Conservation (phyloP, 2,113 vertebrate genomes). For the Tympanuchus pallidicinctus region DNA sequence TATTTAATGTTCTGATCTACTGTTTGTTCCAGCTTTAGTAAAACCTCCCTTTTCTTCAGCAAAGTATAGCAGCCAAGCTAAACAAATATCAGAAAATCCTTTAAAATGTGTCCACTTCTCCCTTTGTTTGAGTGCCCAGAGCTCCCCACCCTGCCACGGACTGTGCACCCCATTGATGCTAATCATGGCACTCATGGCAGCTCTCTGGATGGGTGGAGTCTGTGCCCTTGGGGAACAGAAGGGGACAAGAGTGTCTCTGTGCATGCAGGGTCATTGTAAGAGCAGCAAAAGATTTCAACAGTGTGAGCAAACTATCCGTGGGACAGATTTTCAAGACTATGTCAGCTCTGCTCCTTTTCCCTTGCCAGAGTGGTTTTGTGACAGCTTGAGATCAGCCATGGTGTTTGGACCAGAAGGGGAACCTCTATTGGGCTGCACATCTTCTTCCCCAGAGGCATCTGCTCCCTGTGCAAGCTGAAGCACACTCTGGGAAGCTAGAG, state of each 20-base stretch:
- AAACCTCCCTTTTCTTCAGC: conserved; percentile 38
- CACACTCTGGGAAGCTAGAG: not conserved
- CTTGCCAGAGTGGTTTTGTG: not conserved
- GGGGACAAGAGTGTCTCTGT: not conserved
- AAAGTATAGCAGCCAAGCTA: conserved; percentile 56
- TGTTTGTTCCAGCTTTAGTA: conserved; percentile 57
- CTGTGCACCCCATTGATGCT: not conserved
- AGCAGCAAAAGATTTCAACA: not conserved
- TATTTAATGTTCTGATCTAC: conserved; percentile 61
- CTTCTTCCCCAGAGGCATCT: not conserved
- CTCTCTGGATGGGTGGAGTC: not conserved
- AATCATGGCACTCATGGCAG: not conserved
- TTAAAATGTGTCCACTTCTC: conserved; percentile 33
- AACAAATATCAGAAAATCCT: conserved; percentile 57
- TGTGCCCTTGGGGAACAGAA: not conserved
- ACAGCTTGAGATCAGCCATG: not conserved
- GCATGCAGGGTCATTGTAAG: not conserved
- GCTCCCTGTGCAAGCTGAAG: not conserved
- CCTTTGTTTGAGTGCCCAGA: not conserved
- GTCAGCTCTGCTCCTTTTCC: not conserved
- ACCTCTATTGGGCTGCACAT: rapidly evolving
- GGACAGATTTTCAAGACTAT: not conserved
- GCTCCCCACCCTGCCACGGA: not conserved
- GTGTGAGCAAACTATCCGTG: not conserved
- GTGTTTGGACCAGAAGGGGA: not conserved